Conservation (phyloP, 2,797 vertebrate species). For the Lepus townsendii region DNA sequence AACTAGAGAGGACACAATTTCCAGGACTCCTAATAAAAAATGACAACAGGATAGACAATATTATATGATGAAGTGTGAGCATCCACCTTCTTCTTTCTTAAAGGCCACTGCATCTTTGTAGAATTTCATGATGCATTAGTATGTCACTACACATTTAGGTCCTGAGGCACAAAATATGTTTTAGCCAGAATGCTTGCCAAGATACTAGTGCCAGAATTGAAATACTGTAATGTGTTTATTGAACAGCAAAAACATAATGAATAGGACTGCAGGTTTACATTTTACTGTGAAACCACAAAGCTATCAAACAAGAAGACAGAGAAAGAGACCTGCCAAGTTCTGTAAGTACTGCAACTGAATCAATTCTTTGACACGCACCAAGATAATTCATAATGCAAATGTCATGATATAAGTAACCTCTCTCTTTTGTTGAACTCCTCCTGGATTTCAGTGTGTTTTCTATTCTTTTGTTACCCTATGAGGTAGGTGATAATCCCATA, state of each 20-base stretch:
- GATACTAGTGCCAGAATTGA: slow-evolving; percentile 53
- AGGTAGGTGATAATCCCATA: neutral
- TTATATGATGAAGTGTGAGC: slow-evolving; percentile 12
- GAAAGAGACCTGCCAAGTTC: neutral
- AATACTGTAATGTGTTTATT: slow-evolving; percentile 68
- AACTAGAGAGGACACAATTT: neutral
- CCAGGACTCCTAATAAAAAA: neutral
- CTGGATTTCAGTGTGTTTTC: neutral
- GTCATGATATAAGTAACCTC: neutral
- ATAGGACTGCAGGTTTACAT: slow-evolving; percentile 45
- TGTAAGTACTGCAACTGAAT: slow-evolving; percentile 45
- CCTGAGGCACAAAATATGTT: slow-evolving; percentile 56
- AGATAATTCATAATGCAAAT: slow-evolving; percentile 2
- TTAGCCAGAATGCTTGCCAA: slow-evolving; percentile 59
- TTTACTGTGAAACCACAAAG: slow-evolving; percentile 36
- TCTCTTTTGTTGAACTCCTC: neutral
- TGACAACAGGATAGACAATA: slow-evolving; percentile 1
- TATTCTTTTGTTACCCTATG: slow-evolving; percentile 7
- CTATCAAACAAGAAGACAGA: neutral
- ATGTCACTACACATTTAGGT: slow-evolving; percentile 65
- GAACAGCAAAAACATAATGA: slow-evolving; percentile 37
- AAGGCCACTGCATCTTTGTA: slow-evolving; percentile 36
- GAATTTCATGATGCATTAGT: slow-evolving; percentile 65
- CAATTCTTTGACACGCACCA: neutral
- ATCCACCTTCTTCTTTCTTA: slow-evolving; percentile 31